Base-by-base conservation (phyloP, 2,113 vertebrate genomes). In the Onychorhynchus coronatus region DNA sequence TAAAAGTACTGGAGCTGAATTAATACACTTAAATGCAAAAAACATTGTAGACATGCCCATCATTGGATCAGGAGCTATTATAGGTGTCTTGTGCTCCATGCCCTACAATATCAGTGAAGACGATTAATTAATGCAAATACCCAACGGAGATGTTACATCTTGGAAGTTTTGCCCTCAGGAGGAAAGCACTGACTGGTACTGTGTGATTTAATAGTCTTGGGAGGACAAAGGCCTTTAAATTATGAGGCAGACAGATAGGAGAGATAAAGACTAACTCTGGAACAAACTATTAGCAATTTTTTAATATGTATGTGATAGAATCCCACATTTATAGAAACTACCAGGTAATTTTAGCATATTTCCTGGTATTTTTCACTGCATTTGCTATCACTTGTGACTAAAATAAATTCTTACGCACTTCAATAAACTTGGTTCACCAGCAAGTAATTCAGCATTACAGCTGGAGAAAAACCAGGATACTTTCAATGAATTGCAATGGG, bases 241-340 rank as follows among this genome's bases (percentile, higher is more conserved):
- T 95, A 97, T 17, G 84, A 96, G 66, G 65, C 76, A 96, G 96
- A 96, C 89, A 95, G 93, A 93, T 87, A 24, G 61, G 20, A 95
- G 28, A 95, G 93, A 95, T 72, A 93, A 67, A 91, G 53, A 65
- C 53, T 61, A 78, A 81, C 66, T 71, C 80, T 24, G 61, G 53
- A 93, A 87, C 81, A 95, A 94, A 73, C 1, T 2, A 95, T n/a
- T 68, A 71, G 33, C 58, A 70, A 12, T 33, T 93, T 92, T 95
- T 93, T 44, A 70, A 63, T 68, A 92, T 24, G 19, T 8, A 56
- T 37, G 20, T 44, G 70, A 84, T 27, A 81, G 83, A 77, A 81
- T 30, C 15, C 61, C 47, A 76, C 41, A 21, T 28, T 59, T 50
- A 49, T 7, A 76, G 41, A 55, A 56, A 84, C 42, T 33, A 79